Conservation (phyloP, 2,888 invertebrate genomes). For the Phaedon cochleariae region DNA sequence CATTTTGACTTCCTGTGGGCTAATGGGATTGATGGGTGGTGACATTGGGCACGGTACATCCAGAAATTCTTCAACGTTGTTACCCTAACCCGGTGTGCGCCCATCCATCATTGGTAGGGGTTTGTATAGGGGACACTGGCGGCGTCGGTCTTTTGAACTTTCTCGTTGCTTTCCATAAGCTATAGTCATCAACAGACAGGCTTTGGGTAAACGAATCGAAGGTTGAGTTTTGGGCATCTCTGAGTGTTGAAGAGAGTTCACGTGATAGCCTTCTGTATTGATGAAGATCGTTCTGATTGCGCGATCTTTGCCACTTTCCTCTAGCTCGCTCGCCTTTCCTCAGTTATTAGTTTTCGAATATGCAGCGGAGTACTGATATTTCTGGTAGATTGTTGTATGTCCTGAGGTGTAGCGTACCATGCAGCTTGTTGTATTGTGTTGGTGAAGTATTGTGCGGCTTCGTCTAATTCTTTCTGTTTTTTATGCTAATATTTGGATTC, state of each 20-base stretch:
- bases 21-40: too few species aligned
- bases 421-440: slow-evolving; percentile 8
- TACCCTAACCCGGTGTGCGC: background rate
- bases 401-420: slow-evolving; percentile 2
- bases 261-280: background rate
- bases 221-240: background rate
- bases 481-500: background rate
- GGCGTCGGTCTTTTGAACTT: background rate
- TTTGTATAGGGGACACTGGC: slow-evolving; percentile 1
- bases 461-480: slow-evolving; percentile 6
- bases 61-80: background rate
- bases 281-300: background rate
- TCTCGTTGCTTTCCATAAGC: background rate
- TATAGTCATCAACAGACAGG: slow-evolving; percentile 3
- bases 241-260: slow-evolving; percentile 1
- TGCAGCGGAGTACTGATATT: slow-evolving; percentile 8
- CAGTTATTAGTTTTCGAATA: slow-evolving; percentile 7
- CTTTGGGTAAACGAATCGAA: slow-evolving; percentile 7
- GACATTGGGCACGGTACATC: too few species aligned
- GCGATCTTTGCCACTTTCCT: slow-evolving; percentile 4
- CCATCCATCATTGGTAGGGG: background rate
- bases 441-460: slow-evolving; percentile 8
- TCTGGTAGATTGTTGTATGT: slow-evolving; percentile 5
- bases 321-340: slow-evolving; percentile 6
- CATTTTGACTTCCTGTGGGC: too few species aligned